Conservation (phyloP, 2,113 vertebrate genomes). For the Empidonax alnorum region DNA sequence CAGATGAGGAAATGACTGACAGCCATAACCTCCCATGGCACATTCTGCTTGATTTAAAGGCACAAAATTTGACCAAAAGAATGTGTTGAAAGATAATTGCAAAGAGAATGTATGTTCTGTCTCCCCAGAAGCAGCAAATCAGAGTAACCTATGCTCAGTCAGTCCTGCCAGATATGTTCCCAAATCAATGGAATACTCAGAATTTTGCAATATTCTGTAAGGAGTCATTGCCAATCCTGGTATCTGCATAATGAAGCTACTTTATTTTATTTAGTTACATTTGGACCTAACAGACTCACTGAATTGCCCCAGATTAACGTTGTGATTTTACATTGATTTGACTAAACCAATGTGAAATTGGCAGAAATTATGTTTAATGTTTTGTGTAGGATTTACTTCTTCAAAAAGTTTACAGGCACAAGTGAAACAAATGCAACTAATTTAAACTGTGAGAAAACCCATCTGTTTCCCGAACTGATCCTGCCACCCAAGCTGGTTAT, state of each 20-base stretch:
- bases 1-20: not conserved
- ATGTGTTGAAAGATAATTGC: not conserved
- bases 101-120: not conserved
- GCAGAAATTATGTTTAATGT: not conserved
- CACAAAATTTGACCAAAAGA: not conserved
- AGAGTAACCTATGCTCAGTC: not conserved
- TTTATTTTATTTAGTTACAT: not conserved
- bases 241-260: not conserved
- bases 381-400: not conserved
- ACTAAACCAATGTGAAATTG: not conserved
- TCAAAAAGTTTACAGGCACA: not conserved
- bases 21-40: not conserved
- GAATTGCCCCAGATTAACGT: not conserved
- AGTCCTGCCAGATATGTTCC: not conserved
- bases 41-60: not conserved
- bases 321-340: not conserved
- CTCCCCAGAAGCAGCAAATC: not conserved
- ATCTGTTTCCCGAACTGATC: not conserved
- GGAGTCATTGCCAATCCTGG: not conserved
- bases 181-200: not conserved
- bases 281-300: not conserved
- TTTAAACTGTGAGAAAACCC: not conserved
- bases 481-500: not conserved
- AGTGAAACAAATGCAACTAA: not conserved
- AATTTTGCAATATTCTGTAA: not conserved